Evolutionary conservation across 2,888 invertebrate genomes (phyloP).

Genomic region (Nasonia oneida): DNA sequence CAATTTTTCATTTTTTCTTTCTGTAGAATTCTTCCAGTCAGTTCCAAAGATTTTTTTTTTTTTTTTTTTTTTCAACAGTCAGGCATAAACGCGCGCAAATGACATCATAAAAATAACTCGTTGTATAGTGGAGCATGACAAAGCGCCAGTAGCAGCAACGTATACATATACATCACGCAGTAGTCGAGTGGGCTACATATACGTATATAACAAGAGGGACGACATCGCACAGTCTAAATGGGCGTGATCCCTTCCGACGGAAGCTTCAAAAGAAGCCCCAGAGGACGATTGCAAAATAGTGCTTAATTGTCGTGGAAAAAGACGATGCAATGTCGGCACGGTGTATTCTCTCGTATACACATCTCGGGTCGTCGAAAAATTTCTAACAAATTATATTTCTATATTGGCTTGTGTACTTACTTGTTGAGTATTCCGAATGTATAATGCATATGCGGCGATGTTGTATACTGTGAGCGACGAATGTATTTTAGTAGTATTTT

Average conservation of each 20-base stretch:
- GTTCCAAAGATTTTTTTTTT: no score
- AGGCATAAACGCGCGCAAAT: neutral
- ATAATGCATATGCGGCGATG: neutral
- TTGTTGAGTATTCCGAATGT: neutral
- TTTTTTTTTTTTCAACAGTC: no score
- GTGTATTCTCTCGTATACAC: neutral
- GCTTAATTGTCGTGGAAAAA: conserved; percentile 36
- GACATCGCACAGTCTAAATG: conserved; percentile 3
- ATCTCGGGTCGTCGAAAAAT: no score
- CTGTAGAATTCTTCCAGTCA: no score
- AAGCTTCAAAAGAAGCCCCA: conserved; percentile 54
- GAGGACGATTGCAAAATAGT: conserved; percentile 50
- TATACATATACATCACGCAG: neutral
- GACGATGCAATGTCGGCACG: conserved; percentile 5
- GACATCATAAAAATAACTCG: neutral
- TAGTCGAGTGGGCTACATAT: neutral
- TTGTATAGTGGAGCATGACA: neutral
- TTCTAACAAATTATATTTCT: neutral
- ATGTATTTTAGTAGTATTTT: neutral
- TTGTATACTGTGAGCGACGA: no score
- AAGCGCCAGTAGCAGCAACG: no score
- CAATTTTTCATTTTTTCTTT: neutral
- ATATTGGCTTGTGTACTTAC: neutral
- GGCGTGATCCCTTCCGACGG: conserved; percentile 38
- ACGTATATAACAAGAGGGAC: neutral